Percentiles rank a stretch among this genome's conserved stretches.
Evolutionary conservation across 2,888 invertebrate species (phyloP).

Genomic region (Amiota minor): DNA sequence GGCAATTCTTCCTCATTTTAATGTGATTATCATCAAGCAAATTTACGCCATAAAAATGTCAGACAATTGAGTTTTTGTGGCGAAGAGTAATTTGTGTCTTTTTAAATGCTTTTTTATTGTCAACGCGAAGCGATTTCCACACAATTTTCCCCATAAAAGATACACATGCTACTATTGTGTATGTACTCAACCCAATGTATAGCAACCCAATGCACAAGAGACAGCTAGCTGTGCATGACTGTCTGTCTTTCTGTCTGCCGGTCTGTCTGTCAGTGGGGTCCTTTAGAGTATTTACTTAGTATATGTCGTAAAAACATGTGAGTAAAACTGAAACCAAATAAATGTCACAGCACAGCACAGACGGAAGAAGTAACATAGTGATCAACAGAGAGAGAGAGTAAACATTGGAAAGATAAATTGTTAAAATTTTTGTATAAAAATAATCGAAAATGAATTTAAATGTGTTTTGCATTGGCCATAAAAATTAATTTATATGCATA

Average conservation of each 20-base stretch:
- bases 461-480: conserved; percentile 43
- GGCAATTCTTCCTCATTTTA: background rate
- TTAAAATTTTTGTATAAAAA: conserved; percentile 36
- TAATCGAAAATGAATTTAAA: conserved; percentile 64
- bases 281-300: background rate
- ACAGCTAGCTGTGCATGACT: too few relatives aligned
- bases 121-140: conserved; percentile 38
- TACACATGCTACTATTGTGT: background rate
- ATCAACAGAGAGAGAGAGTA: conserved; percentile 24
- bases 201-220: too few relatives aligned
- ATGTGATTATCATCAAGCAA: conserved; percentile 29
- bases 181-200: too few relatives aligned
- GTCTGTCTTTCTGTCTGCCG: too few relatives aligned
- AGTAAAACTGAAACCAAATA: conserved; percentile 12
- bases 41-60: conserved; percentile 51
- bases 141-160: conserved; percentile 2
- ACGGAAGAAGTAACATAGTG: too few relatives aligned
- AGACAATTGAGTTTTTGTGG: conserved; percentile 44
- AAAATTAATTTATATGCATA: conserved; percentile 17
- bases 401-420: conserved; percentile 56
- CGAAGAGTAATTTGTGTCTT: conserved; percentile 59
- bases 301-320: background rate
- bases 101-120: conserved; percentile 63
- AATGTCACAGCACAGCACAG: background rate
- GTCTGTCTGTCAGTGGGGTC: background rate